Percentiles rank a stretch among this genome's conserved stretches.
phyloP scores from a whole-genome alignment of 2,888 invertebrate species.

The Tillus elongatus region DNA sequence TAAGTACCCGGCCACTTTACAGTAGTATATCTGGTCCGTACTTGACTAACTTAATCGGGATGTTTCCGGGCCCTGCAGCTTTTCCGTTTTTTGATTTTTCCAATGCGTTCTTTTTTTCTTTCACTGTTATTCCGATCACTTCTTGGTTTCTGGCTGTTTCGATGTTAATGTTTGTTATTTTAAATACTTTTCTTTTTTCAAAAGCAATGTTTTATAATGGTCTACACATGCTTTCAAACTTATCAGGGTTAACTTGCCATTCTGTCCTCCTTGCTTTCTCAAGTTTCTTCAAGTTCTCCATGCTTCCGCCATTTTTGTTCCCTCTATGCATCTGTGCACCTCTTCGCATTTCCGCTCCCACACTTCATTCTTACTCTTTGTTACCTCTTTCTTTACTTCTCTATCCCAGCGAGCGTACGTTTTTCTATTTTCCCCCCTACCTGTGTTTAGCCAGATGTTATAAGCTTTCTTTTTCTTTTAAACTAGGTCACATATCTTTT shows the following conservation, averaged over 20 bases:
- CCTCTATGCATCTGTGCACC: background rate
- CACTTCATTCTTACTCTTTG: no score
- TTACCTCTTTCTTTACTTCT: no score
- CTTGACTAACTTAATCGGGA: conserved; percentile 2
- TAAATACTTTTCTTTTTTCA: conserved; percentile 1
- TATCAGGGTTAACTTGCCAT: no score
- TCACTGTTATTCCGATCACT: background rate
- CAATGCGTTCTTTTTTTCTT: background rate
- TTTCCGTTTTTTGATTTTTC: conserved; percentile 2
- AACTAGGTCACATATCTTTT: conserved; percentile 4
- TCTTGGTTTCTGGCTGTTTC: conserved; percentile 1
- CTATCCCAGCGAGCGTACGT: conserved; percentile 3
- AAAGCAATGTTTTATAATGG: background rate
- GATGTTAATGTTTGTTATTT: background rate
- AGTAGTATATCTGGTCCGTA: conserved; percentile 1
- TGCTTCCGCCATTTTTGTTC: background rate
- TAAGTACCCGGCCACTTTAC: no score
- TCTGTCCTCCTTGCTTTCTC: background rate
- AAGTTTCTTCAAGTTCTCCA: background rate
- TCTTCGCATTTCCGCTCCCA: no score
- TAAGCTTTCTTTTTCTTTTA: conserved; percentile 9
- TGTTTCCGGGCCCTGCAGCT: conserved; percentile 4
- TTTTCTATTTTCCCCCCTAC: conserved; percentile 5
- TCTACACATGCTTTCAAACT: no score
- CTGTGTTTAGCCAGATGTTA: conserved; percentile 7